phyloP scores from a whole-genome alignment of 2,797 vertebrate genomes.

The Allobates femoralis region DNA sequence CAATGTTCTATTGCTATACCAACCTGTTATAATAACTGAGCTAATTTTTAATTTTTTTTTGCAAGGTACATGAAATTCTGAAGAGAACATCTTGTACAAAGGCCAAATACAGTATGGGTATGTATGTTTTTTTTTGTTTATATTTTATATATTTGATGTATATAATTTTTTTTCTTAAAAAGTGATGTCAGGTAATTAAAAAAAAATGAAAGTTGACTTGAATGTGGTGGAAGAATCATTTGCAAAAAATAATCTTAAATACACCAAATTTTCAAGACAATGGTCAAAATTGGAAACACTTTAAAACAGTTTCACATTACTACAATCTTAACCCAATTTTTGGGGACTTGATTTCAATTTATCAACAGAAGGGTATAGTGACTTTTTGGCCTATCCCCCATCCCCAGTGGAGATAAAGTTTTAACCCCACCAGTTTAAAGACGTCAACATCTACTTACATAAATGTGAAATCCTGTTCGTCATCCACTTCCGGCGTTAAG shows the following conservation, averaged over 20 bases:
- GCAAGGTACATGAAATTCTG: constrained; percentile 93
- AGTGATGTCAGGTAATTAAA: too few species aligned
- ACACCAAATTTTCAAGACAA: neutral
- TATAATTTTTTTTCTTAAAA: too few species aligned
- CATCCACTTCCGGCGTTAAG: too few species aligned
- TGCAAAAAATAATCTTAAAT: neutral
- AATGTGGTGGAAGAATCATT: neutral
- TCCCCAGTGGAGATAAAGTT: too few species aligned
- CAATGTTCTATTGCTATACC: neutral
- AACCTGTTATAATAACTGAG: neutral
- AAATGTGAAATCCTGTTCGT: too few species aligned
- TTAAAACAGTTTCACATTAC: too few species aligned
- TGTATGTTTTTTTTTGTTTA: constrained; percentile 65
- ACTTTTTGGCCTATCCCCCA: too few species aligned
- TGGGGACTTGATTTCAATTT: too few species aligned
- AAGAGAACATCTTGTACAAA: constrained; percentile 88
- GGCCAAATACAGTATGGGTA: constrained; percentile 89
- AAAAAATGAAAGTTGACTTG: neutral
- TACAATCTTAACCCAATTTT: too few species aligned
- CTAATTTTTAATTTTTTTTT: constrained; percentile 43
- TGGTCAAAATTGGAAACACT: neutral
- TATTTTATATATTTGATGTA: neutral
- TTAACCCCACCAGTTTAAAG: too few species aligned
- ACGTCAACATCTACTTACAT: too few species aligned
- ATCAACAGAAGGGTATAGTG: too few species aligned